Base-by-base conservation (phyloP, 2,797 vertebrate genomes). In the Ispidina lecontei region DNA sequence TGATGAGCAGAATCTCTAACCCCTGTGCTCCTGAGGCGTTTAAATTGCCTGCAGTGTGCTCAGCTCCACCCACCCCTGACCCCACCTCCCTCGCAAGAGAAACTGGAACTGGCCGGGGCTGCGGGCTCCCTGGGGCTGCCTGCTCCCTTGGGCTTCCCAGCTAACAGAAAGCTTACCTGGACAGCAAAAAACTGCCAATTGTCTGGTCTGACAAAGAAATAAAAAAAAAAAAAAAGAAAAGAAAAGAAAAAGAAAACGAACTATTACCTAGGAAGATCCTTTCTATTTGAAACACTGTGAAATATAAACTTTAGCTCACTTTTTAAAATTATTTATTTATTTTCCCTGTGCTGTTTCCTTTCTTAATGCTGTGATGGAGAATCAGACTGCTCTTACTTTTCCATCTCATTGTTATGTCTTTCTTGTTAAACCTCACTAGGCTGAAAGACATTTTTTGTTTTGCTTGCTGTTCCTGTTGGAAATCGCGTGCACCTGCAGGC, bases 401-500 rank as follows among this genome's bases (percentile, higher is more conserved):
- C 49, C 41, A n/a, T 16, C n/a, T 75, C 56, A 1, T 1, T 31
- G 1, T 44, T n/a, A 3, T 8, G 9, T 23, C 44, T 43, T 88
- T 47, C 35, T 20, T 16, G 21, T 47, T 68, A 60, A 74, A 64
- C 28, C 33, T 19, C 19, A 23, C 16, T 13, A 9, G 3, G n/a
- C 3, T 4, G 2, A 52, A 91, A 46, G 16, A 49, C 14, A 5
- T 31, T 51, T 94, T 91, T 89, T 13, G 33, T 26, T 71, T 68
- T 1, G 0, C 37, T 68, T 58, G 33, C 59, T 80, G 6, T 74
- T 87, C 21, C 62, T 73, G 2, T 44, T 65, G 72, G 78, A 94
- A 91, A 69, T 65, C 54, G 43, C 46, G 33, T 21, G 47, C 79
- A 87, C 55, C 62, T 92, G 75, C 75, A 87, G 72, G 75, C 69